Conservation (phyloP, 1,140 invertebrate genomes). For the Fopius arisanus region DNA sequence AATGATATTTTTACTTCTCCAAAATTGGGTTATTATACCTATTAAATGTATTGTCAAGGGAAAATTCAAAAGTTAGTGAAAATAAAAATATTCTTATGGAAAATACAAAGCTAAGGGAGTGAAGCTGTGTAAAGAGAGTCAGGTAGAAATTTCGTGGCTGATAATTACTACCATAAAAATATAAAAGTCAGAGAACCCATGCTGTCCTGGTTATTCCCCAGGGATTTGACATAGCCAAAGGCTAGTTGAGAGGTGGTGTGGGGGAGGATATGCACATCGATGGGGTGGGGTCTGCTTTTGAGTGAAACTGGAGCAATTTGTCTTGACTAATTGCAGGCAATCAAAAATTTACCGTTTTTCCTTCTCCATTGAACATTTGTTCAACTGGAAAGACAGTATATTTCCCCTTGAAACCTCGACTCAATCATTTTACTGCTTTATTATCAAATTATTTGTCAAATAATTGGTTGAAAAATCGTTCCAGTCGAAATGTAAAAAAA, state of each 20-base stretch:
- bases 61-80: too few relatives aligned
- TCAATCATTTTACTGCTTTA: neutral
- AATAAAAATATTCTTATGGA: too few relatives aligned
- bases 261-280: neutral
- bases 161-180: conserved; percentile 40
- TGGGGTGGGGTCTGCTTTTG: conserved; percentile 14
- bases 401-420: neutral
- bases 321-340: conserved; percentile 32
- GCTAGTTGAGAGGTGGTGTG: neutral
- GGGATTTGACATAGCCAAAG: neutral
- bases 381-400: neutral
- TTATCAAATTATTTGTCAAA: neutral
- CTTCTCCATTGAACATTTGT: neutral
- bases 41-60: too few relatives aligned
- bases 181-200: conserved; percentile 19
- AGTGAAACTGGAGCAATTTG: conserved; percentile 38
- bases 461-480: too few relatives aligned
- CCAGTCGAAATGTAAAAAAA: too few relatives aligned
- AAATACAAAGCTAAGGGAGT: neutral
- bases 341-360: conserved; percentile 1
- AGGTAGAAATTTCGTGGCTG: conserved; percentile 34
- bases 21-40: too few relatives aligned
- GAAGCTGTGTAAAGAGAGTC: neutral
- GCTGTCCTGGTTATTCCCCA: neutral
- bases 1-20: neutral